phyloP scores from a whole-genome alignment of 2,888 invertebrate species.

The Acleris laterana region DNA sequence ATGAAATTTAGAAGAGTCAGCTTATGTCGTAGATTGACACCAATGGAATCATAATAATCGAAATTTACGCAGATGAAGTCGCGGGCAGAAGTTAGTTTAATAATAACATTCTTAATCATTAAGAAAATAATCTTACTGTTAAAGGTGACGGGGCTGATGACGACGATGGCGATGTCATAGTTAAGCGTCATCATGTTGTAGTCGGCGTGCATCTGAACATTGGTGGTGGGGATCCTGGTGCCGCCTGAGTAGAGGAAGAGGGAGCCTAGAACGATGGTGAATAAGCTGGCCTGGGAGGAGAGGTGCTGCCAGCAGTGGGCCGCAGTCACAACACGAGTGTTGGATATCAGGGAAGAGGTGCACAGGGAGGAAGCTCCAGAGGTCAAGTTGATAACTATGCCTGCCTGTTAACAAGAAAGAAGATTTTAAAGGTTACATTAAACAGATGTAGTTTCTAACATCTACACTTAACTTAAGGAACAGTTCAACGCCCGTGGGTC shows the following conservation, averaged over 20 bases:
- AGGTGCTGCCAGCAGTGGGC: slow-evolving; percentile 53
- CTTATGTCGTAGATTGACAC: too few species aligned
- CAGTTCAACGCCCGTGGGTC: too few species aligned
- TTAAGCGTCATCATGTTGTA: slow-evolving; percentile 41
- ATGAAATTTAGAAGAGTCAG: too few species aligned
- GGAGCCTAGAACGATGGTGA: slow-evolving; percentile 51
- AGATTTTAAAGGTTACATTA: too few species aligned
- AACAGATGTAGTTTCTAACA: too few species aligned
- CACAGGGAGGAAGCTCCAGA: slow-evolving; percentile 49
- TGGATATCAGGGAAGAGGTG: slow-evolving; percentile 48
- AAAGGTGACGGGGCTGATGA: too few species aligned
- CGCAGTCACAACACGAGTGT: slow-evolving; percentile 48
- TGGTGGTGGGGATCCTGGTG: slow-evolving; percentile 44
- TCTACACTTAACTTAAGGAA: too few species aligned
- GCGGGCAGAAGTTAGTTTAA: too few species aligned
- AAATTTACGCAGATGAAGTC: too few species aligned
- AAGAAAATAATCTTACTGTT: slow-evolving; percentile 40
- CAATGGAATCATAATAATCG: too few species aligned
- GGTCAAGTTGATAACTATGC: slow-evolving; percentile 46
- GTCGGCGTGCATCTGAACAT: slow-evolving; percentile 46
- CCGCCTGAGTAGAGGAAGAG: slow-evolving; percentile 48
- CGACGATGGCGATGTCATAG: slow-evolving; percentile 53
- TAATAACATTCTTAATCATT: too few species aligned
- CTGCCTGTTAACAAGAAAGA: slow-evolving; percentile 44
- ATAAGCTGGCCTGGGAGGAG: slow-evolving; percentile 44